These are phyloP conservation scores for Drosophila fuyamai DNA, from an alignment of 1,140 invertebrate genomes.

Conservation along the genomic window DNA sequence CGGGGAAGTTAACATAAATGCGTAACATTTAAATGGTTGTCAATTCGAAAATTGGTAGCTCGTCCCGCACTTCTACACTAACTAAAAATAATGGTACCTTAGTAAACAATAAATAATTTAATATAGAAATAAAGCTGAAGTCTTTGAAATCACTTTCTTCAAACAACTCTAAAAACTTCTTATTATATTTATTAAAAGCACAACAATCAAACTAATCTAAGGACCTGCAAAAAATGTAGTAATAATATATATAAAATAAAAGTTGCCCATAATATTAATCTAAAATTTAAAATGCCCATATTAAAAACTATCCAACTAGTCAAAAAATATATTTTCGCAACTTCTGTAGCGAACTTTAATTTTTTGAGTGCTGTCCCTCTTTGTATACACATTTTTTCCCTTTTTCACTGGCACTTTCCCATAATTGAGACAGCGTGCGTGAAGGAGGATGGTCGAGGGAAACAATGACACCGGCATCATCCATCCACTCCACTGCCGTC, in stretches of 20 bases:
- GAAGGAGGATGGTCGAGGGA: slow-evolving; percentile 14
- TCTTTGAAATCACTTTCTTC: no score
- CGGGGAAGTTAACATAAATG: slow-evolving; percentile 44
- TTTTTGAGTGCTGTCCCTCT: slow-evolving; percentile 12
- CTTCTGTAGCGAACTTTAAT: neutral
- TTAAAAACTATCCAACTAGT: no score
- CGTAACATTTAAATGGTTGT: slow-evolving; percentile 61
- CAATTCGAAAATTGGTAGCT: slow-evolving; percentile 56
- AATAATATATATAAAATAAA: no score
- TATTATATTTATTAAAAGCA: no score
- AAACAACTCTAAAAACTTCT: no score
- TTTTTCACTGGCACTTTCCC: slow-evolving; percentile 28
- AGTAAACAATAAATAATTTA: neutral
- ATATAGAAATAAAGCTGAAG: no score
- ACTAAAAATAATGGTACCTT: neutral
- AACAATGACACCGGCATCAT: slow-evolving; percentile 40
- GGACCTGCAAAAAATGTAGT: no score
- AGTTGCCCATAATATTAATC: no score
- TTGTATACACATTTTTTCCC: slow-evolving; percentile 1
- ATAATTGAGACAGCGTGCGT: slow-evolving; percentile 58
- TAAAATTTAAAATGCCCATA: no score
- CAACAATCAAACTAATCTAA: no score
- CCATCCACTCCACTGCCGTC: slow-evolving; percentile 7
- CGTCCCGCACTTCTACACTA: neutral
- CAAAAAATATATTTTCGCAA: no score